A percentile compares a stretch with the other conserved stretches of the same genome.
Evolutionary conservation across 2,797 vertebrate genomes (phyloP).

Genomic region (Chloroceryle amazona): DNA sequence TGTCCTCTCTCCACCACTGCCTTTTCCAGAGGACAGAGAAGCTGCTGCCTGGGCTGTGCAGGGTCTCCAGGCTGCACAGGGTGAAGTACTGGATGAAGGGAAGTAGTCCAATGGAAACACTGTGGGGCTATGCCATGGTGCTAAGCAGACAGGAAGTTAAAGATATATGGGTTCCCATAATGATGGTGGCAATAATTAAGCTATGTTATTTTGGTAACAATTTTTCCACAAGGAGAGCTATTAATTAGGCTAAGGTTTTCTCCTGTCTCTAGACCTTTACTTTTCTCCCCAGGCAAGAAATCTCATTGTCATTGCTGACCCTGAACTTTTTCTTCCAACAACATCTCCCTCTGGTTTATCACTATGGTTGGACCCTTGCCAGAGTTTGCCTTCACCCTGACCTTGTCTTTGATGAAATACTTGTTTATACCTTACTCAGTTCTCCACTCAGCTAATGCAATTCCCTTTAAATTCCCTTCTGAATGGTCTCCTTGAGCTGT

Average conservation of each 20-base stretch:
- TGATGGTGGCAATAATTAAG: conserved; percentile 9
- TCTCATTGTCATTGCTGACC: conserved; percentile 27
- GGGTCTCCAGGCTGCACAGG: rapidly evolving
- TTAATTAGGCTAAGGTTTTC: conserved; percentile 49
- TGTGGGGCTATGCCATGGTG: rapidly evolving
- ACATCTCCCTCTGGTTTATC: conserved; percentile 23
- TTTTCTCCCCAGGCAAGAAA: conserved; percentile 17
- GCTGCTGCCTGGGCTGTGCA: rapidly evolving
- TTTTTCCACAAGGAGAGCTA: not conserved
- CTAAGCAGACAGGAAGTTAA: not conserved
- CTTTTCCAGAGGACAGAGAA: not conserved
- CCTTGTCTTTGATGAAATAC: conserved; percentile 59
- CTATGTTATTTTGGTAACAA: not conserved
- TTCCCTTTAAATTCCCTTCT: conserved; percentile 23
- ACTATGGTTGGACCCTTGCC: conserved; percentile 19
- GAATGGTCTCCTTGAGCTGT: conserved; percentile 25
- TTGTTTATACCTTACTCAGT: conserved; percentile 49
- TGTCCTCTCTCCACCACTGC: rapidly evolving
- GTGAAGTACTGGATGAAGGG: rapidly evolving
- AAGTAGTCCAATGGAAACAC: rapidly evolving
- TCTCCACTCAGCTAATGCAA: not conserved
- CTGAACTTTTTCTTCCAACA: conserved; percentile 46
- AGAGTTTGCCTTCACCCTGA: conserved; percentile 27
- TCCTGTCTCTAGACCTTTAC: not conserved
- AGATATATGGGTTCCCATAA: not conserved